Base-by-base conservation (phyloP, 2,797 vertebrate genomes). In the Allenopithecus nigroviridis region DNA sequence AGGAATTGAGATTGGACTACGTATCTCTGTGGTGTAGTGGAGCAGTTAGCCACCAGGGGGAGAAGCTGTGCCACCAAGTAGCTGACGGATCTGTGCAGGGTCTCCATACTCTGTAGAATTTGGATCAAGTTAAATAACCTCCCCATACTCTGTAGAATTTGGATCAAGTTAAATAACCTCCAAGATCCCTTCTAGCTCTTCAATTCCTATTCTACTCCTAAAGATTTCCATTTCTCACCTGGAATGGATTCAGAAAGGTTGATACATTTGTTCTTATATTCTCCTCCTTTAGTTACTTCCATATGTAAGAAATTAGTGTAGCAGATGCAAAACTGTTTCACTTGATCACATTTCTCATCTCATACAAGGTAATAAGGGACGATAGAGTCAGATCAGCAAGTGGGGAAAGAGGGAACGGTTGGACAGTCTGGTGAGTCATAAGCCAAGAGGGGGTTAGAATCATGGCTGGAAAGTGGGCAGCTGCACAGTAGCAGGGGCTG, bases 371-470 rank as follows among this genome's bases (percentile, higher is more conserved):
- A 22, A n/a, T 26, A 17, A 28, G 88, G 70, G 70, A n/a, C 33
- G 10, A 0, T 8, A 1, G 68, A 7, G 7, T 57, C 13, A 4
- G 28, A 28, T 78, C 22, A 75, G 4, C 8, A 5, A 57, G 39
- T 22, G 19, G 26, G n/a, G 14, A 39, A 5, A 6, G 59, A 11
- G 14, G 14, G 1, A 17, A 6, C 3, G 0, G 4, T 17, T 5
- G 22, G 5, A 16, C 7, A n/a, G 64, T 33, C 83, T 5, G 6
- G 19, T 33, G 4, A 88, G 21, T 50, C 19, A 16, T 43, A 30
- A 53, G 39, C 1, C 7, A 7, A 17, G 6, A 14, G 3, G 22
- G 50, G 17, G 4, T 5, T 53, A n/a, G 57, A 70, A 36, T 19
- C 5, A 0, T n/a, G 11, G 57, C 30, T 28, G 19, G 28, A 12